These are phyloP conservation scores for Prionace glauca DNA, from an alignment of 2,797 vertebrate species.

Conservation along the genomic window DNA sequence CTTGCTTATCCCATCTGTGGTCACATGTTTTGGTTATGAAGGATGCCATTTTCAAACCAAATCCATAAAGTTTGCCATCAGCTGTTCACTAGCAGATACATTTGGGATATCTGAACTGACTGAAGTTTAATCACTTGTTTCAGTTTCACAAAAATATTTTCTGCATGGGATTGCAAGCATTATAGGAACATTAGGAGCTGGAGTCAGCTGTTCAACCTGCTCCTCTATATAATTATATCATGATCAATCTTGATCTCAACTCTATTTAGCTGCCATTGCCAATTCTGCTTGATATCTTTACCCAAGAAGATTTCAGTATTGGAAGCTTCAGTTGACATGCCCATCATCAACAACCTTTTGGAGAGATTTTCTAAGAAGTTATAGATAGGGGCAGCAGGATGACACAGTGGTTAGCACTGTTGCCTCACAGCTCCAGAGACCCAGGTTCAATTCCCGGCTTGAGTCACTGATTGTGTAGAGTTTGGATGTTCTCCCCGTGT, in stretches of 20 bases:
- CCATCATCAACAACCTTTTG: not conserved
- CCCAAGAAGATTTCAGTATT: not conserved
- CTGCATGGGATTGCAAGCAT: not conserved
- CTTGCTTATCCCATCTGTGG: not conserved
- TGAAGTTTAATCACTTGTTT: not conserved
- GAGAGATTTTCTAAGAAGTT: not conserved
- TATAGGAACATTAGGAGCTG: not conserved
- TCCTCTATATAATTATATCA: not conserved
- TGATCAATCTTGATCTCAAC: not conserved
- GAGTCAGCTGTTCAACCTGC: not conserved
- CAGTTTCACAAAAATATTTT: not conserved
- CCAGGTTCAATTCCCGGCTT: no score
- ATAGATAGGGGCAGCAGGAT: no score
- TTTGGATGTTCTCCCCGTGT: no score
- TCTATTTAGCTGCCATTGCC: not conserved
- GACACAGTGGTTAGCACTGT: no score
- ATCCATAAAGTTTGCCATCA: not conserved
- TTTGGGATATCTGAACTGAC: not conserved
- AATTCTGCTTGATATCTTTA: not conserved
- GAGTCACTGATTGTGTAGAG: no score
- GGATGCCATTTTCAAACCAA: not conserved
- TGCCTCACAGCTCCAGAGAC: no score
- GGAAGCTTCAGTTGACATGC: not conserved
- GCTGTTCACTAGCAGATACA: not conserved
- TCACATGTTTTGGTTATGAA: slow-evolving; percentile 2